A percentile compares a stretch with the other conserved stretches of the same genome.
Conservation (phyloP, 2,888 invertebrate genomes). For the Ectemnius lituratus region DNA sequence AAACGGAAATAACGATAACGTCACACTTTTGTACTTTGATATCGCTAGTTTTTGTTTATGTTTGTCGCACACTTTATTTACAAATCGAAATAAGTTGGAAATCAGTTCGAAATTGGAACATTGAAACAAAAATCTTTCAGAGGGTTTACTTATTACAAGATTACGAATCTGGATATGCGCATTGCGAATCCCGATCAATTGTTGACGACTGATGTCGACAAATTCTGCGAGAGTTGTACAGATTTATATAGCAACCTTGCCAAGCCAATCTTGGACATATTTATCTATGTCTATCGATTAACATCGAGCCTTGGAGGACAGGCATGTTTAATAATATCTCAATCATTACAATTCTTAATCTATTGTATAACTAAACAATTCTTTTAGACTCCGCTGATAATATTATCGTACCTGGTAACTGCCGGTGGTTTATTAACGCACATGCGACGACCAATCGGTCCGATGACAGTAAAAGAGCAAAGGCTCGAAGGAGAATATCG, state of each 20-base stretch:
- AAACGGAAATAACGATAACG: not conserved
- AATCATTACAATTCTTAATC: not conserved
- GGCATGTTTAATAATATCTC: slow-evolving; percentile 75
- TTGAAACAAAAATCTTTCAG: slow-evolving; percentile 78
- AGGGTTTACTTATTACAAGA: slow-evolving; percentile 97
- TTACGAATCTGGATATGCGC: slow-evolving; percentile 95
- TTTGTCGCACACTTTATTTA: no score
- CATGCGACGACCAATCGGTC: slow-evolving; percentile 89
- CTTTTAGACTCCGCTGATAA: slow-evolving; percentile 90
- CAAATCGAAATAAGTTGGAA: no score
- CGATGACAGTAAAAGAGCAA: slow-evolving; percentile 95
- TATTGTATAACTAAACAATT: slow-evolving; percentile 11
- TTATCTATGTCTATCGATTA: slow-evolving; percentile 94
- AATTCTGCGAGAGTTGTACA: slow-evolving; percentile 96
- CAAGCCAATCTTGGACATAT: slow-evolving; percentile 96
- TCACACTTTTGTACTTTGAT: no score
- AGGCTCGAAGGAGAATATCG: slow-evolving; percentile 99
- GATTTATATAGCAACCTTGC: slow-evolving; percentile 98
- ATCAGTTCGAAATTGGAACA: no score
- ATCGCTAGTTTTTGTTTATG: no score
- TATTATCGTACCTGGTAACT: slow-evolving; percentile 92
- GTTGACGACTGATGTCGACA: slow-evolving; percentile 97
- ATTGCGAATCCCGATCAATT: slow-evolving; percentile 98
- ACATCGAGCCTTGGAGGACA: slow-evolving; percentile 91
- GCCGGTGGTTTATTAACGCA: slow-evolving; percentile 93